phyloP scores from a whole-genome alignment of 1,140 invertebrate genomes.

The Philotrypesis tridentata region DNA sequence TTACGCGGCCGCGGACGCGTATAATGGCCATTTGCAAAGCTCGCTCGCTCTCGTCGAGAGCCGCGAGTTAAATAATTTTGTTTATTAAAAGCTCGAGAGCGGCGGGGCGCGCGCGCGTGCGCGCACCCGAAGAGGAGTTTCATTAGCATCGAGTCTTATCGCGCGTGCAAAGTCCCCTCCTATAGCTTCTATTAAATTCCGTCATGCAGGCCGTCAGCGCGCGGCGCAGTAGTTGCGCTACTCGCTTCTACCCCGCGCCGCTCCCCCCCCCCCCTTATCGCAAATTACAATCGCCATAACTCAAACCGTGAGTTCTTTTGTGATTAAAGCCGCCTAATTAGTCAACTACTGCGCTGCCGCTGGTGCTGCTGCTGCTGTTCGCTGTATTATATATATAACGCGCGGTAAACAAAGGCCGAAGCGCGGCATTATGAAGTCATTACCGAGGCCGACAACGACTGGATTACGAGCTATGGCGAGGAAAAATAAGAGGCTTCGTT shows the following conservation, averaged over 20 bases:
- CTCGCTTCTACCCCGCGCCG: too few species aligned
- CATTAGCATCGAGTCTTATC: slow-evolving; percentile 21
- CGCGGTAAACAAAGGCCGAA: background rate
- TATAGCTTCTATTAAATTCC: slow-evolving; percentile 48
- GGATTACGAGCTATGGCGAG: background rate
- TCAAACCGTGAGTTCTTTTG: slow-evolving; percentile 43
- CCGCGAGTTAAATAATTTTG: slow-evolving; percentile 44
- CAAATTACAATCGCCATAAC: slow-evolving; percentile 44
- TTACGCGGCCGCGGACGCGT: too few species aligned
- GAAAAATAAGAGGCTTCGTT: background rate
- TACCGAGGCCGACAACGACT: slow-evolving; percentile 32
- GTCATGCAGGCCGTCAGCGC: background rate
- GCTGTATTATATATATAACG: too few species aligned
- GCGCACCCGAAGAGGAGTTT: background rate
- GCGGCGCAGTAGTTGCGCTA: background rate
- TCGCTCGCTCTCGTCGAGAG: background rate
- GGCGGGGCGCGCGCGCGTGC: too few species aligned
- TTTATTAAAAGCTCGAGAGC: slow-evolving; percentile 41
- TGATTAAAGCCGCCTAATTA: slow-evolving; percentile 42
- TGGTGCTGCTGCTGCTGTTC: background rate
- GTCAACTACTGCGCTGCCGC: background rate
- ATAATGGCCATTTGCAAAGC: background rate
- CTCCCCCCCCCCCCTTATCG: slow-evolving; percentile 31
- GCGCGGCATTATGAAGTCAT: slow-evolving; percentile 36
- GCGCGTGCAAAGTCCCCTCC: slow-evolving; percentile 19